Base-by-base conservation (phyloP, 2,113 vertebrate genomes). In the Melospiza georgiana region DNA sequence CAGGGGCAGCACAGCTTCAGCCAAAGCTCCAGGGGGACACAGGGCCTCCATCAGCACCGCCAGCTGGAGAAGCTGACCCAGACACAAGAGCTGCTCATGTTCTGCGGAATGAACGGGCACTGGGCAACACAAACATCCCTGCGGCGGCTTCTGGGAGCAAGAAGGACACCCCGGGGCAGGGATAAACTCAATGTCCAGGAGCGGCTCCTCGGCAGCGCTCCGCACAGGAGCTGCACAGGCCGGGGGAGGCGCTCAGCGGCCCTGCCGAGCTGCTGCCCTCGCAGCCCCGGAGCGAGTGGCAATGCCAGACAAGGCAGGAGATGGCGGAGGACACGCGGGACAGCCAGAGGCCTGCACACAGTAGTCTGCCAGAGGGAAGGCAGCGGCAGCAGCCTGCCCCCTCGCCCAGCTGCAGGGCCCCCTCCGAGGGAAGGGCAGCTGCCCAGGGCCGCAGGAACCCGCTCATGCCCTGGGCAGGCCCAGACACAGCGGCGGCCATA, bases 271-370 rank as follows among this genome's bases (percentile, higher is more conserved):
- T 48, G 23, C 48, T 49, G 48, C 48, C 48, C 1, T 20, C n/a
- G 2, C 10, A 51, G 57, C 6, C 41, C 23, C 9, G 33, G 16
- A 10, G 15, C 0, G 14, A 27, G 14, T 0, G 22, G 3, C 20
- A 20, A 5, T 1, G 33, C 43, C 74, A 5, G 31, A 0, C 37
- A 6, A 4, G 25, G 30, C 2, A 5, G 16, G 24, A 25, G 4
- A 20, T 1, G 67, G 37, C 46, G 17, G 31, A 9, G 37, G 12
- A 8, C 3, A 1, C 2, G 25, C 1, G 35, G 11, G 3, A 59
- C 65, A 24, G 25, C 2, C 9, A 0, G 41, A 19, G 2, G 1
- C 3, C 28, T 0, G 27, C 8, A 39, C 25, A 12, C 35, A 27
- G 15, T 3, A 48, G 46, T 48, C 11, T 48, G 22, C 46, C 46